phyloP scores from a whole-genome alignment of 2,797 vertebrate species.

The Odontamblyopus lacepedii region DNA sequence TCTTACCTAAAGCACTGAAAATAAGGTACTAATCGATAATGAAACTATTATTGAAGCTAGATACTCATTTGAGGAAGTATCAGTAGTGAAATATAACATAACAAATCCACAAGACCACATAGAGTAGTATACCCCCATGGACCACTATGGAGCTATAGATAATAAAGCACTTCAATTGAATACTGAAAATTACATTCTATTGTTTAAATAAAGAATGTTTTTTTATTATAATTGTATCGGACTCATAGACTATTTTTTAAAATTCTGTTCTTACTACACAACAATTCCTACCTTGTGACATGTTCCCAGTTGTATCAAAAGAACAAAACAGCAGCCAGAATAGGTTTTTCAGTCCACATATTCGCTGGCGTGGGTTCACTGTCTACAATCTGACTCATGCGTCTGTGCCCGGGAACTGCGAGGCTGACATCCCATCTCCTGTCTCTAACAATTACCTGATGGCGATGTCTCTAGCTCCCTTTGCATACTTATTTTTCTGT shows the following conservation, averaged over 20 bases:
- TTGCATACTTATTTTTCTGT: constrained; percentile 23
- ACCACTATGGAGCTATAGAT: too few species aligned
- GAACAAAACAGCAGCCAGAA: constrained; percentile 8
- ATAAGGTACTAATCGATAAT: too few species aligned
- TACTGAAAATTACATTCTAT: too few species aligned
- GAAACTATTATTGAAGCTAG: too few species aligned
- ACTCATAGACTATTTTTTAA: too few species aligned
- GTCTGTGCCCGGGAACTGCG: constrained; percentile 33
- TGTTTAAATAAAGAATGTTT: too few species aligned
- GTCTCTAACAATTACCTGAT: constrained; percentile 17
- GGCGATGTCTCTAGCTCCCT: constrained; percentile 12
- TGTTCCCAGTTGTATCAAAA: constrained; percentile 1
- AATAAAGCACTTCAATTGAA: too few species aligned
- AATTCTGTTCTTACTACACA: neutral
- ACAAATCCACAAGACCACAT: too few species aligned
- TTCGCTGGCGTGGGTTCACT: constrained; percentile 38
- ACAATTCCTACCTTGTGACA: constrained; percentile 8
- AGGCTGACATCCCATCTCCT: neutral
- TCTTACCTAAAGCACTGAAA: neutral
- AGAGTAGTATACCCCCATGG: too few species aligned
- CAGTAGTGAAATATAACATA: too few species aligned
- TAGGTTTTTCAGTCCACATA: constrained; percentile 23
- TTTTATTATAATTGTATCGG: too few species aligned
- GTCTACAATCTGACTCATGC: constrained; percentile 53
- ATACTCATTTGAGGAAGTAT: too few species aligned